Percentiles rank a stretch among this genome's conserved stretches.
phyloP scores from a whole-genome alignment of 2,113 vertebrate species.

The Mystacornis crossleyi region DNA sequence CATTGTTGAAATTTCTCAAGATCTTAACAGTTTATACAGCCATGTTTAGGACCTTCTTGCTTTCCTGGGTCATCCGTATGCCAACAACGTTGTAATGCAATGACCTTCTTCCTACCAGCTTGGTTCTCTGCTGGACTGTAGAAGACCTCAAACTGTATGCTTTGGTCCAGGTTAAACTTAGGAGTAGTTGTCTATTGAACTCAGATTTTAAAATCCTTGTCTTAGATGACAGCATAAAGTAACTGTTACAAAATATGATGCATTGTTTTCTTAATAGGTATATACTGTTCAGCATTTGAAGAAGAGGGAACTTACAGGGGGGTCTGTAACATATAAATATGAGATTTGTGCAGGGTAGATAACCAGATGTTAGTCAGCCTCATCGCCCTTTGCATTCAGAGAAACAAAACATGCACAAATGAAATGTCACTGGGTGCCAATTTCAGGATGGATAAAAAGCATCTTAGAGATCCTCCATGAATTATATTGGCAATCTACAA shows the following conservation, averaged over 20 bases:
- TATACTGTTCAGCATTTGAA: not conserved
- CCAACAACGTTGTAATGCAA: not conserved
- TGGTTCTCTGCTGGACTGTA: not conserved
- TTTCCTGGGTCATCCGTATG: not conserved
- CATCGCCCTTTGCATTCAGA: not conserved
- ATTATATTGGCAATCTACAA: not conserved
- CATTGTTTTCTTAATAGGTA: not conserved
- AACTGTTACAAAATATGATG: not conserved
- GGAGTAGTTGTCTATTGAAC: not conserved
- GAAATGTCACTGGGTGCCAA: not conserved
- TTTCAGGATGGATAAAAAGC: not conserved
- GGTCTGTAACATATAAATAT: not conserved
- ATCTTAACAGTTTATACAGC: not conserved
- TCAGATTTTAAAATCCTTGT: not conserved
- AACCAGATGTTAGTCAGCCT: not conserved
- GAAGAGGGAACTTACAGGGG: not conserved
- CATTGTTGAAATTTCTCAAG: not conserved
- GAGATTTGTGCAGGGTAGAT: fast-evolving
- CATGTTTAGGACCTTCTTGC: not conserved
- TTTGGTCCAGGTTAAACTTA: not conserved
- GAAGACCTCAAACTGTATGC: not conserved
- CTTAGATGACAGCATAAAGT: not conserved
- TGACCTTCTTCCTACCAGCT: not conserved
- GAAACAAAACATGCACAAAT: not conserved
- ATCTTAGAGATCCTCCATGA: not conserved